Evolutionary conservation across 2,888 invertebrate genomes (phyloP), one percentile per base, ranked within the genome.

Genomic region (Cryptus armator): DNA sequence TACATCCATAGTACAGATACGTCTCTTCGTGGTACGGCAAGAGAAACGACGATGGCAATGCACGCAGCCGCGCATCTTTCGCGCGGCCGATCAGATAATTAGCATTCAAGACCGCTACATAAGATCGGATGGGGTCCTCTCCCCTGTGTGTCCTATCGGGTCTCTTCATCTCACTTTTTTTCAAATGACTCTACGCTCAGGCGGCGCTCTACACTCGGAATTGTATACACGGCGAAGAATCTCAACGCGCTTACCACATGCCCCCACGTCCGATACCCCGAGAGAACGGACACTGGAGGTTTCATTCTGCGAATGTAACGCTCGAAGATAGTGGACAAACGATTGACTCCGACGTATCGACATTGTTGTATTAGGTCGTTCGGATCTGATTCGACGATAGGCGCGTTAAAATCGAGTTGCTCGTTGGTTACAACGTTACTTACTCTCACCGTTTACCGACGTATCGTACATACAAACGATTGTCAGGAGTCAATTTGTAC

Each of bases 21-120:
- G 70, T 70, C 37, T 37, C 37, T 37, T 37, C 6, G 37, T 37
- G 37, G 37, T 37, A 37, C 67, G 46, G 16, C 44, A 51, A 51
- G 19, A 56, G 16, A 29, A 75, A 62, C 59, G 59, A 68, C 37
- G 81, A 71, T 66, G 32, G 76, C 51, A 81, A 66, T 78, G 76
- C 77, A 81, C 77, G 70, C 76, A 37, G 37, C 37, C 37, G 37
- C 71, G 81, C 77, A 71, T 77, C 81, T 79, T 82, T 64, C 78
- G 86, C 85, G 37, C 79, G 81, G 83, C 85, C 87, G 88, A 92
- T 92, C 92, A 91, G 92, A 92, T 92, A 92, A 92, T 92, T 92
- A 92, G 92, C 91, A 91, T 92, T 91, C 91, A 90, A 86, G 76
- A 48, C 88, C 88, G 89, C 75, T 83, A 85, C 66, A 79, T 76